Percentiles rank a stretch among this genome's conserved stretches.
Conservation (phyloP, 1,140 invertebrate genomes). For the Saccostrea glomerata region DNA sequence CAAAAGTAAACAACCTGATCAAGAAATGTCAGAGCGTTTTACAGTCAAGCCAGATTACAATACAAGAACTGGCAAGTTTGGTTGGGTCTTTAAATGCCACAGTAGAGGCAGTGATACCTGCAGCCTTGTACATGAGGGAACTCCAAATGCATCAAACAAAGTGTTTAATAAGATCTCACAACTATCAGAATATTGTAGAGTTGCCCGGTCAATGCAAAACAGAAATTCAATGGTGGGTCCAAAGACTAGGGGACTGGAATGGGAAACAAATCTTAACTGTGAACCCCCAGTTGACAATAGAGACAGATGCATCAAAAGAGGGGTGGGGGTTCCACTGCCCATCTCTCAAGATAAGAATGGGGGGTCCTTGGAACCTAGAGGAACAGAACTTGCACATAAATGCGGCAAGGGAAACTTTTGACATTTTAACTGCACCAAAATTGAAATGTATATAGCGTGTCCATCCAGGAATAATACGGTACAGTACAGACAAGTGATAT, state of each 20-base stretch:
- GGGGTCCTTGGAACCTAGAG: constrained; percentile 6
- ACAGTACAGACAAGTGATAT: no score
- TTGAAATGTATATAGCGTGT: no score
- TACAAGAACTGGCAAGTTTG: constrained; percentile 14
- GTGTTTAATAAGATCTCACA: constrained; percentile 13
- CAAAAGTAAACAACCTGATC: constrained; percentile 29
- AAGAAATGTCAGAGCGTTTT: constrained; percentile 10
- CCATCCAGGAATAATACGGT: no score
- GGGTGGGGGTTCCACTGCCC: constrained; percentile 26
- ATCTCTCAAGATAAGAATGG: constrained; percentile 1
- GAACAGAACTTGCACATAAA: constrained; percentile 47
- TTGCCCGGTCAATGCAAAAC: constrained; percentile 26
- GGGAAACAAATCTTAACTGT: constrained; percentile 37
- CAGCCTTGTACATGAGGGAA: constrained; percentile 31
- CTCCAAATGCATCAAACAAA: constrained; percentile 38
- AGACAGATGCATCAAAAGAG: constrained; percentile 27
- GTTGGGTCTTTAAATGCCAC: background rate
- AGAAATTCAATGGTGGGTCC: constrained; percentile 44
- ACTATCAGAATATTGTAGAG: background rate
- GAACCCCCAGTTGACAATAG: constrained; percentile 30
- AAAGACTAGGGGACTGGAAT: constrained; percentile 34
- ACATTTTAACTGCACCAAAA: no score
- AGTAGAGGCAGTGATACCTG: constrained; percentile 35
- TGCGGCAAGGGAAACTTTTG: background rate
- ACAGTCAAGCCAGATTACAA: background rate